Percentiles rank a stretch among this genome's conserved stretches.
These are phyloP conservation scores for Suillia variegata DNA, from an alignment of 2,888 invertebrate species.

Conservation along the genomic window DNA sequence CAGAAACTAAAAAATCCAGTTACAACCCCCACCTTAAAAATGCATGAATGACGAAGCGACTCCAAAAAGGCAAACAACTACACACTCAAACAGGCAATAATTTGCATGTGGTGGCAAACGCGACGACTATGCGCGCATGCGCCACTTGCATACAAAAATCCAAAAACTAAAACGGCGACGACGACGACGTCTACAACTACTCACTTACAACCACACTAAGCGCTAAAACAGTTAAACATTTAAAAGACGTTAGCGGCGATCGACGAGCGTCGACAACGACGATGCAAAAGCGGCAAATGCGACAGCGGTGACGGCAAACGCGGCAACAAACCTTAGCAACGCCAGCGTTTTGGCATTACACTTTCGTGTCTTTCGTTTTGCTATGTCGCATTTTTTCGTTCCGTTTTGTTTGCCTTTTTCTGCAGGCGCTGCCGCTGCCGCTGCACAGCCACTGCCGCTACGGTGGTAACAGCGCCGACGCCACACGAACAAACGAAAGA, in stretches of 20 bases:
- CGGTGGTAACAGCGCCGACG: slow-evolving; percentile 2
- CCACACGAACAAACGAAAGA: slow-evolving; percentile 15
- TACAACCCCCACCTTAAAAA: slow-evolving; percentile 45
- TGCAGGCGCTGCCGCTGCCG: slow-evolving; percentile 8
- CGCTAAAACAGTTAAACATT: not conserved
- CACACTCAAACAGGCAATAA: slow-evolving; percentile 22
- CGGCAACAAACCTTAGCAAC: not conserved
- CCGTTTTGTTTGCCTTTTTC: slow-evolving; percentile 38
- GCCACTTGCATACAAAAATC: slow-evolving; percentile 32
- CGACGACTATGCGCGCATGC: slow-evolving; percentile 30
- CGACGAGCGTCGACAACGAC: slow-evolving; percentile 18
- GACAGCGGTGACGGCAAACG: not conserved
- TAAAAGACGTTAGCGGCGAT: not conserved
- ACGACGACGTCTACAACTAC: slow-evolving; percentile 8
- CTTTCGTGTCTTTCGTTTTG: slow-evolving; percentile 2
- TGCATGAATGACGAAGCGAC: slow-evolving; percentile 24
- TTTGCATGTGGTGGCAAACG: not conserved
- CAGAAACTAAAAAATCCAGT: slow-evolving; percentile 38
- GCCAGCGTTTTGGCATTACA: too few relatives aligned
- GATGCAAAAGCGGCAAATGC: slow-evolving; percentile 5
- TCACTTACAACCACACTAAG: not conserved
- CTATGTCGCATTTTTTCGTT: slow-evolving; percentile 45
- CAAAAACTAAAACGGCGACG: slow-evolving; percentile 9
- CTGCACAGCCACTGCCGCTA: slow-evolving; percentile 3
- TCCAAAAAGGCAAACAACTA: slow-evolving; percentile 17